phyloP scores from a whole-genome alignment of 2,113 vertebrate species.

The Cryptoleucopteryx plumbea region DNA sequence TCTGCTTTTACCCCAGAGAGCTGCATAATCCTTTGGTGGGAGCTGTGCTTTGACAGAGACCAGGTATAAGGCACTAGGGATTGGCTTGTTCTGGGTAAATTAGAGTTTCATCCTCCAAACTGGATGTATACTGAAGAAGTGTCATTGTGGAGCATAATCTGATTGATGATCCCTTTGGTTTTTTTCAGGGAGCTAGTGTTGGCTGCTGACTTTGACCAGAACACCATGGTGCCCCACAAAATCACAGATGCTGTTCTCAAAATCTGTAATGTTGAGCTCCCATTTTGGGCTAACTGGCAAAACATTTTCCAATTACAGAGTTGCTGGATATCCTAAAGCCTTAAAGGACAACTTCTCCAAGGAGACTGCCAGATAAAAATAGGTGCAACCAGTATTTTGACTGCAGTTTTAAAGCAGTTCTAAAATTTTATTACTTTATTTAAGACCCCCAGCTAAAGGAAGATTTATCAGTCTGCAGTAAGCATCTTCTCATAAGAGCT shows the following conservation, averaged over 20 bases:
- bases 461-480: conserved; percentile 15
- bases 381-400: not conserved
- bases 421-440: conserved; percentile 1
- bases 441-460: not conserved
- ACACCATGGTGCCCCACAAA: not conserved
- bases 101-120: not conserved
- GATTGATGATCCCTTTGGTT: not conserved
- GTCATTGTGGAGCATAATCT: not conserved
- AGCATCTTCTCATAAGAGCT: conserved; percentile 8
- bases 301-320: not conserved
- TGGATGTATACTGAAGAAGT: not conserved
- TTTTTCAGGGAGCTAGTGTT: not conserved
- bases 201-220: not conserved
- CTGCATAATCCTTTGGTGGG: not conserved
- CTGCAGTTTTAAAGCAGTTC: not conserved
- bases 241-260: not conserved
- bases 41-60: not conserved
- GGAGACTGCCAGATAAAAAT: not conserved
- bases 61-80: not conserved
- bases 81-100: not conserved
- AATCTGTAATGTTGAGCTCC: not conserved
- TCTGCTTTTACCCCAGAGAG: not conserved
- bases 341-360: not conserved
- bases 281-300: not conserved
- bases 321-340: not conserved